Conservation (phyloP, 2,797 vertebrate species). For the Phrynocephalus forsythii region DNA sequence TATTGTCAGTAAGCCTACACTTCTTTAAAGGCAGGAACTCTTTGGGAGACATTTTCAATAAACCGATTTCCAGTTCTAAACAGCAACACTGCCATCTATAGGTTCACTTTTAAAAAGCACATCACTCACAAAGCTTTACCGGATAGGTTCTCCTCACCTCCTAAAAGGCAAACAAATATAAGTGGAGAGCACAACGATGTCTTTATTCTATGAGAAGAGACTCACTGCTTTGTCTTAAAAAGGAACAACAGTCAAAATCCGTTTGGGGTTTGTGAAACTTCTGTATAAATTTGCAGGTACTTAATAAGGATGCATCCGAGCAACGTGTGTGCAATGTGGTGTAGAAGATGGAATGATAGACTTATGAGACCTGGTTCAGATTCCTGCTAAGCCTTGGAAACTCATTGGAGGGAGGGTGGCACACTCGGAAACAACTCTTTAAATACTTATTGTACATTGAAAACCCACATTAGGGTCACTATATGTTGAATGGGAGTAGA, state of each 20-base stretch:
- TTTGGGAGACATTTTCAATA: background rate
- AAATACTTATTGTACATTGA: too few species aligned
- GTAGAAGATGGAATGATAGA: too few species aligned
- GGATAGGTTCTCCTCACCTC: background rate
- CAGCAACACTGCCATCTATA: constrained; percentile 66
- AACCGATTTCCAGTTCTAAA: constrained; percentile 41
- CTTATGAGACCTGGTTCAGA: too few species aligned
- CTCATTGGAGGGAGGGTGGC: too few species aligned
- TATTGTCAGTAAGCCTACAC: background rate
- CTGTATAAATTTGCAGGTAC: background rate
- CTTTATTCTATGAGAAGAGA: background rate
- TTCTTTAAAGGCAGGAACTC: background rate
- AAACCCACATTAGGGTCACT: too few species aligned
- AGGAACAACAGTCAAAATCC: background rate
- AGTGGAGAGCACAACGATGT: background rate
- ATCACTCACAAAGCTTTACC: background rate
- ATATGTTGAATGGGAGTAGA: too few species aligned
- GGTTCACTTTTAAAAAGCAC: constrained; percentile 54
- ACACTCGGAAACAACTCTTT: too few species aligned
- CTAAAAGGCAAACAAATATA: constrained; percentile 14
- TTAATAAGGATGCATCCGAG: background rate
- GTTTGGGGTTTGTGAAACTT: too few species aligned
- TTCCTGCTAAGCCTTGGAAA: too few species aligned
- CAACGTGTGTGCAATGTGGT: too few species aligned
- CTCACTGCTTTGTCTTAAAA: background rate